phyloP scores from a whole-genome alignment of 2,888 invertebrate genomes.

The Bellardia bayeri region DNA sequence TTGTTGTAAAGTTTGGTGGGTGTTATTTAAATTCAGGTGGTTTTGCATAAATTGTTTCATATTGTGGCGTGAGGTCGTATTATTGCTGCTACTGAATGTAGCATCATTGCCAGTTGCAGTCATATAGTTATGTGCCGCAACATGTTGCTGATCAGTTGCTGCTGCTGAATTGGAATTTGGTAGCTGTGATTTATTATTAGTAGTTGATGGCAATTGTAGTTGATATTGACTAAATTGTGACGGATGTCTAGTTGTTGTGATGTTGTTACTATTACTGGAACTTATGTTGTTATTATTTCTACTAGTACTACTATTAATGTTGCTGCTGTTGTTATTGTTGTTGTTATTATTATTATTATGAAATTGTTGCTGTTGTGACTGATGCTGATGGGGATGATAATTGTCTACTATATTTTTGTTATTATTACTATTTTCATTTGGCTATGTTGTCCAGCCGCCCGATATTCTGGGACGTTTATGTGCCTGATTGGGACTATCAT shows the following conservation, averaged over 20 bases:
- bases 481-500: constrained; percentile 85
- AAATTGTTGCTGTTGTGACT: constrained; percentile 72
- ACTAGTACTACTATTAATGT: constrained; percentile 13
- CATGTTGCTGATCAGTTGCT: constrained; percentile 60
- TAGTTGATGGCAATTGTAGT: constrained; percentile 49
- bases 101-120: constrained; percentile 45
- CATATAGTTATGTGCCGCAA: constrained; percentile 71
- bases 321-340: constrained; percentile 60
- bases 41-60: constrained; percentile 78
- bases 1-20: constrained; percentile 68
- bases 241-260: constrained; percentile 70
- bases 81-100: constrained; percentile 66
- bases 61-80: constrained; percentile 62
- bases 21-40: constrained; percentile 76
- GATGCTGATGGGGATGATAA: constrained; percentile 74
- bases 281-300: constrained; percentile 21
- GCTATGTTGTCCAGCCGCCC: constrained; percentile 97
- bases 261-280: constrained; percentile 75
- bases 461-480: constrained; percentile 94
- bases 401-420: constrained; percentile 66
- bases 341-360: constrained; percentile 53
- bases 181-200: constrained; percentile 65
- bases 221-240: constrained; percentile 72
- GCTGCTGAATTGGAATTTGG: constrained; percentile 33
- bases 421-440: constrained; percentile 77